Percentiles rank a stretch among this genome's conserved stretches.
phyloP scores from a whole-genome alignment of 2,888 invertebrate genomes.

The Ischnus inquisitorius region DNA sequence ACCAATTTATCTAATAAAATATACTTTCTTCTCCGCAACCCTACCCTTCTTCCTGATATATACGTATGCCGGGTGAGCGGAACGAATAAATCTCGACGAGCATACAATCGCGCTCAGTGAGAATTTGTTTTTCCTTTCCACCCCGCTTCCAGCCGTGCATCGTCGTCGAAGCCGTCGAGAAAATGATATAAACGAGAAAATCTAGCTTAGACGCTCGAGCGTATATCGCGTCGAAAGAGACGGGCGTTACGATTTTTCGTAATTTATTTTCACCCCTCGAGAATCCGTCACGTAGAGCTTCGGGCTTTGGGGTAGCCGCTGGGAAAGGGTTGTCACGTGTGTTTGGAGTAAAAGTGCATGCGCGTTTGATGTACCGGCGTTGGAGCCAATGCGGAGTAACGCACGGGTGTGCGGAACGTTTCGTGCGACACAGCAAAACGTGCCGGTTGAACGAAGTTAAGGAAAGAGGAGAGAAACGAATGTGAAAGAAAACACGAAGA shows the following conservation, averaged over 20 bases:
- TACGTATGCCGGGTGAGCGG: conserved; percentile 20
- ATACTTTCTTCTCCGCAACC: conserved; percentile 5
- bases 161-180: background rate
- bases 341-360: conserved; percentile 3
- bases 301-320: too few relatives aligned
- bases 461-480: conserved; percentile 2
- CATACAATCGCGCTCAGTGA: conserved; percentile 27
- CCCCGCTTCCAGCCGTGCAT: background rate
- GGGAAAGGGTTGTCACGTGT: conserved; percentile 5
- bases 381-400: conserved; percentile 26
- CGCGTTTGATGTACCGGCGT: conserved; percentile 13
- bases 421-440: conserved; percentile 48
- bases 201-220: background rate
- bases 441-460: conserved; percentile 23
- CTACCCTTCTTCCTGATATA: background rate
- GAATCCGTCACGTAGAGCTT: conserved; percentile 49
- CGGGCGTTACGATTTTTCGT: conserved; percentile 53
- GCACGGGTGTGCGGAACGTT: conserved; percentile 37
- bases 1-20: conserved; percentile 26
- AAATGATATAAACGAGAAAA: conserved; percentile 47
- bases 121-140: conserved; percentile 50
- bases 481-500: conserved; percentile 19
- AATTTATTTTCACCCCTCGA: conserved; percentile 59
- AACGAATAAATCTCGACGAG: conserved; percentile 52
- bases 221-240: conserved; percentile 16